Evolutionary conservation across 2,113 vertebrate genomes (phyloP).

Genomic region (Cercocebus atys): DNA sequence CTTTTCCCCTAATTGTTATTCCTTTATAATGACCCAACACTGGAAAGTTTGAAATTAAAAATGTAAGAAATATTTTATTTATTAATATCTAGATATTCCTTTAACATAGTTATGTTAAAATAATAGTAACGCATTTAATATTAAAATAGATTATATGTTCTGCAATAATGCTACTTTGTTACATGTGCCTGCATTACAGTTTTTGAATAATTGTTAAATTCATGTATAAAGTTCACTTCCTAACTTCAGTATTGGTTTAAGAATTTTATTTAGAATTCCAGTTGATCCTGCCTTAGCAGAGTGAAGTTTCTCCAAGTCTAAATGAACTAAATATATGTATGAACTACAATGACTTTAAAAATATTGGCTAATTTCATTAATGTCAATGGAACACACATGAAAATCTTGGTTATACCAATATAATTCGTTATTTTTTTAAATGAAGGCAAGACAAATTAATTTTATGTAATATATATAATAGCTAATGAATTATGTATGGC

Average conservation of each 20-base stretch:
- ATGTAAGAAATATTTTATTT: not conserved
- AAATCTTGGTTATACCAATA: slow-evolving; percentile 37
- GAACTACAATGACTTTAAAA: not conserved
- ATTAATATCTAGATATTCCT: not conserved
- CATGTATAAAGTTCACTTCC: not conserved
- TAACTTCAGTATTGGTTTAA: slow-evolving; percentile 30
- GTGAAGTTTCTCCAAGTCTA: slow-evolving; percentile 32
- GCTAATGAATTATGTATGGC: slow-evolving; percentile 57
- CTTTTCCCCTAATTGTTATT: not conserved
- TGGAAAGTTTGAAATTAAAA: slow-evolving; percentile 11
- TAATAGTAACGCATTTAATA: not conserved
- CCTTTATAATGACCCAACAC: not conserved
- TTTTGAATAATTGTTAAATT: slow-evolving; percentile 29
- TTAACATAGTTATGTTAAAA: slow-evolving; percentile 20
- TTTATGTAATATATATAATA: slow-evolving; percentile 55
- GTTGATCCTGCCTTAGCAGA: not conserved
- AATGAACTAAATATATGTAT: not conserved
- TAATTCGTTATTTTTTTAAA: slow-evolving; percentile 30
- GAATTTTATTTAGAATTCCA: not conserved
- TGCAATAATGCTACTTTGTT: not conserved
- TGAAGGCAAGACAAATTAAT: slow-evolving; percentile 54
- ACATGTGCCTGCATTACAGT: not conserved
- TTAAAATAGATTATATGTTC: slow-evolving; percentile 37
- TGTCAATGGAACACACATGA: not conserved
- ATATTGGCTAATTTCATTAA: slow-evolving; percentile 21